phyloP scores from a whole-genome alignment of 2,888 invertebrate species.

The Beris morrisii region DNA sequence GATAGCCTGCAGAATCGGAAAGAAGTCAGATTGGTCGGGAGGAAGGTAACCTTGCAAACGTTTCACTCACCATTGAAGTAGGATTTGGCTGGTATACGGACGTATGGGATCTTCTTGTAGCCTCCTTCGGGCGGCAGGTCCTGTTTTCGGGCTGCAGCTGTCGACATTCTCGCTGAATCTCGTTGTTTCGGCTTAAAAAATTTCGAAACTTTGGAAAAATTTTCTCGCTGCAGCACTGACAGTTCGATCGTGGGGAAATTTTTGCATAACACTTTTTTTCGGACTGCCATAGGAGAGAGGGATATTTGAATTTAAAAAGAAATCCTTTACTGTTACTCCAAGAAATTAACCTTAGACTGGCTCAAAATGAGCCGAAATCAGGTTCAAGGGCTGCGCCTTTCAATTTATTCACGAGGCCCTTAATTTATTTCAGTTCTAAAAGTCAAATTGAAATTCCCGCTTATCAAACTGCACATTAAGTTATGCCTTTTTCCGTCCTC shows the following conservation, averaged over 20 bases:
- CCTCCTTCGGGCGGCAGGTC: conserved; percentile 95
- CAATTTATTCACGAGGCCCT: too few species aligned
- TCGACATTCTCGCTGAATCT: conserved; percentile 45
- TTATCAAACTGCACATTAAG: too few species aligned
- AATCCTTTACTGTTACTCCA: too few species aligned
- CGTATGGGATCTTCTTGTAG: conserved; percentile 74
- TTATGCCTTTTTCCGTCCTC: too few species aligned
- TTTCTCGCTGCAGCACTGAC: conserved; percentile 12
- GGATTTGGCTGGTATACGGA: conserved; percentile 71
- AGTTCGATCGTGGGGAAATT: conserved; percentile 13
- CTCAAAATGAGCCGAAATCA: too few species aligned
- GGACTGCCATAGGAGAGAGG: conserved; percentile 1
- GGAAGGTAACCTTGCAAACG: neutral
- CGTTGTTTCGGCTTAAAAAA: too few species aligned
- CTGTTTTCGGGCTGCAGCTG: conserved; percentile 62
- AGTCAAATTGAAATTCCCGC: too few species aligned
- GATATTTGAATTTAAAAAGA: too few species aligned
- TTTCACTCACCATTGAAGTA: conserved; percentile 67
- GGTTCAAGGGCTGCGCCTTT: too few species aligned
- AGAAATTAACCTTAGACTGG: too few species aligned
- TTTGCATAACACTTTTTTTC: conserved; percentile 27
- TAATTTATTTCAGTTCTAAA: too few species aligned
- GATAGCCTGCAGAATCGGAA: conserved; percentile 59
- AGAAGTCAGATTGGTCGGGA: neutral
- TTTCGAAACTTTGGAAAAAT: conserved; percentile 1